These are phyloP conservation scores for Mamestra configurata DNA, from an alignment of 1,140 invertebrate genomes.

Conservation along the genomic window DNA sequence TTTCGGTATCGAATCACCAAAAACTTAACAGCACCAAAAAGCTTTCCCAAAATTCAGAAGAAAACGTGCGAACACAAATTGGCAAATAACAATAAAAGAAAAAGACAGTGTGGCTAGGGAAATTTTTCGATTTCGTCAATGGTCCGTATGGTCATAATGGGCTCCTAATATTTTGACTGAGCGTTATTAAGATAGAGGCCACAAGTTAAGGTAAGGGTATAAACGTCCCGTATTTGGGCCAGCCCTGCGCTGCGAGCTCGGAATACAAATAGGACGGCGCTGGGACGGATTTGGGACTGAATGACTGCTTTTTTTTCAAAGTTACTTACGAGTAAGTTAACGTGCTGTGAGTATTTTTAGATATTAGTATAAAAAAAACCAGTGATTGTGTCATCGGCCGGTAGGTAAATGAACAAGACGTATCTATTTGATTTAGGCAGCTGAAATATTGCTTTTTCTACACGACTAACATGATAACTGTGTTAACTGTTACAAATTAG, in stretches of 20 bases:
- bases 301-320: background rate
- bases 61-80: constrained; percentile 4
- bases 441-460: too few relatives aligned
- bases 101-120: background rate
- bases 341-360: too few relatives aligned
- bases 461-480: too few relatives aligned
- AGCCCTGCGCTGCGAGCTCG: constrained; percentile 48
- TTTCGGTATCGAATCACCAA: too few relatives aligned
- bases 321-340: background rate
- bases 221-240: constrained; percentile 58
- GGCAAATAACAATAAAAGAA: constrained; percentile 18
- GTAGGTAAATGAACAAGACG: too few relatives aligned
- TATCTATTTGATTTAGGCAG: too few relatives aligned
- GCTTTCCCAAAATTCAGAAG: background rate
- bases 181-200: constrained; percentile 58
- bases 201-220: constrained; percentile 61
- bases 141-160: constrained; percentile 6
- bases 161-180: constrained; percentile 54
- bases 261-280: constrained; percentile 59
- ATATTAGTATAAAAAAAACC: too few relatives aligned
- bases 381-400: too few relatives aligned
- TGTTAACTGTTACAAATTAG: too few relatives aligned
- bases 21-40: background rate
- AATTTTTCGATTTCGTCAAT: constrained; percentile 43
- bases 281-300: constrained; percentile 20